Base-by-base conservation (phyloP, 2,113 vertebrate genomes). In the Lampris megalopsis region DNA sequence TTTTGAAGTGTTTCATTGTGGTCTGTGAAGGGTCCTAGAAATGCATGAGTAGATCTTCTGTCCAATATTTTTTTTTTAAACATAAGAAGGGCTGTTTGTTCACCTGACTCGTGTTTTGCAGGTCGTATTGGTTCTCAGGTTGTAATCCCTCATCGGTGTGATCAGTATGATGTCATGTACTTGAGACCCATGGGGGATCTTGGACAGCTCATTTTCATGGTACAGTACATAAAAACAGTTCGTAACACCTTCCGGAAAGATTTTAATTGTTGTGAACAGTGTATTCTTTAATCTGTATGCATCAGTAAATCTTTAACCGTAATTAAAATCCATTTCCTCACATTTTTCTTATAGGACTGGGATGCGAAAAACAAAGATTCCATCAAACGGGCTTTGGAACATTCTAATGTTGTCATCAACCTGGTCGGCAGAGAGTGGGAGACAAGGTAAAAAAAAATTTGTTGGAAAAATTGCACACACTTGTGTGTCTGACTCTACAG, bases 391-490 rank as follows among this genome's bases (percentile, higher is more conserved):
- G 97, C 95, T 0, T 63, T 99, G 68, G 89, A 96, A 54, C 85
- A 97, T 89, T 99, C 97, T 64, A 95, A 96, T 9, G 96, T 99
- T 49, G 98, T 99, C 89, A 96, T 99, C 89, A 99, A 99, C 68
- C 94, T 99, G 36, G 88, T 99, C 71, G 97, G 98, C 66, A 93
- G 90, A 86, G 97, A 99, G 37, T 99, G 96, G 96, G 97, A 99
- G 92, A 99, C 97, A 1, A 96, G 81, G 98, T 99, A 94, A 2
- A 11, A 2, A 1, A 35, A 5, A 36, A 7, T 24, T 24, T 24
- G 43, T 8, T 6, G 40, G 6, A 37, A 50, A 24, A 56, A n/a
- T 1, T 1, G 1, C 13, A 24, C 24, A 24, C 24, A 24, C 24
- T 24, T 24, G 24, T 24, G 24, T 24, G 24, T 24, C 24, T 24